These are phyloP conservation scores for Dolomedes plantarius DNA, from an alignment of 2,888 invertebrate species.

Conservation along the genomic window DNA sequence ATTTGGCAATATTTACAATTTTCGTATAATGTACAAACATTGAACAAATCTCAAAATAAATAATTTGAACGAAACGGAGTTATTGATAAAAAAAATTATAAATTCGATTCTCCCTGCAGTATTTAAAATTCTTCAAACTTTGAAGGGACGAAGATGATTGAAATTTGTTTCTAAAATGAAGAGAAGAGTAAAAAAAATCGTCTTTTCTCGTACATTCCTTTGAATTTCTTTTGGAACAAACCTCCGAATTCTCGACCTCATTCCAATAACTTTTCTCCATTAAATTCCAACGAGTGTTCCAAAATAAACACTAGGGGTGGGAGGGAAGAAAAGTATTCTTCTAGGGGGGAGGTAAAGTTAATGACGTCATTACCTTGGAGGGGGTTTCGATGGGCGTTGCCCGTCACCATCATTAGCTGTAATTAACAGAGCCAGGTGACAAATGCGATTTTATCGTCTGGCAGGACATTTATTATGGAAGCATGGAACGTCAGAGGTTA, in stretches of 20 bases:
- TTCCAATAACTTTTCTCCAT: slow-evolving; percentile 1
- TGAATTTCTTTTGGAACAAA: slow-evolving; percentile 21
- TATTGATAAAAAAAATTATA: too few species aligned
- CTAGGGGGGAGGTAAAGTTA: slow-evolving; percentile 46
- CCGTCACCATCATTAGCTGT: slow-evolving; percentile 69
- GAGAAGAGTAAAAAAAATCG: too few species aligned
- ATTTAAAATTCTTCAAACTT: too few species aligned
- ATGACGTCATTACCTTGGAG: slow-evolving; percentile 69
- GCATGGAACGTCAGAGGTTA: slow-evolving; percentile 45
- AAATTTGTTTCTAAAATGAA: too few species aligned
- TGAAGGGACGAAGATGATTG: too few species aligned
- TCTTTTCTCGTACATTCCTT: too few species aligned
- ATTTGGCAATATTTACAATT: too few species aligned
- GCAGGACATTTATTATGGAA: slow-evolving; percentile 61
- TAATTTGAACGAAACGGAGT: too few species aligned
- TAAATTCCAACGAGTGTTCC: slow-evolving; percentile 1
- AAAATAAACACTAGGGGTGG: slow-evolving; percentile 27
- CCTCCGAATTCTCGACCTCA: slow-evolving; percentile 19
- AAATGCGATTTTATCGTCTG: slow-evolving; percentile 67
- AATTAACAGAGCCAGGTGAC: slow-evolving; percentile 71
- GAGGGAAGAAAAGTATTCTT: slow-evolving; percentile 38
- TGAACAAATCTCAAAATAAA: too few species aligned
- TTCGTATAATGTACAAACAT: too few species aligned
- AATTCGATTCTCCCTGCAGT: too few species aligned
- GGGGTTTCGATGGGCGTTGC: slow-evolving; percentile 58